Evolutionary conservation across 2,888 invertebrate species (phyloP).

Genomic region (Drosophila mettleri): DNA sequence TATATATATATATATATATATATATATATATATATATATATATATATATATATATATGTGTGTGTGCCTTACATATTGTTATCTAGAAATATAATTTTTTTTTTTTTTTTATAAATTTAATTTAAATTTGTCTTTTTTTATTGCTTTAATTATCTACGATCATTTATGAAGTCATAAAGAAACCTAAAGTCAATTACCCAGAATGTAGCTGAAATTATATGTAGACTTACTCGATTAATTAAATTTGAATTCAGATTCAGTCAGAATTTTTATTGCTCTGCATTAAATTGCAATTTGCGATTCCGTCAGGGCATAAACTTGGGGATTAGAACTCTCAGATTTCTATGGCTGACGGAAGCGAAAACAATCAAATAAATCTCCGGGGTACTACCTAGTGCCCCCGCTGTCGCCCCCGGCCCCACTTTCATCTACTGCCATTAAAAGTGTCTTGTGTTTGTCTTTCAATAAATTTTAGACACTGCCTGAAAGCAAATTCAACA

Average conservation of each 20-base stretch:
- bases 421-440: slow-evolving; percentile 4
- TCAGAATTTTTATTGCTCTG: slow-evolving; percentile 12
- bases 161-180: background rate
- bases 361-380: slow-evolving; percentile 71
- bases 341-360: slow-evolving; percentile 25
- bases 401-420: background rate
- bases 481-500: slow-evolving; percentile 61
- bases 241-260: slow-evolving; percentile 3
- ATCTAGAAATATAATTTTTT: too few relatives aligned
- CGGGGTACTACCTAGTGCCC: background rate
- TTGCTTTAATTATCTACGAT: background rate
- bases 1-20: too few relatives aligned
- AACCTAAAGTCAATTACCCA: background rate
- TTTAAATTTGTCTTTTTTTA: background rate
- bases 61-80: too few relatives aligned
- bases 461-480: slow-evolving; percentile 63
- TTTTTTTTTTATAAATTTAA: background rate
- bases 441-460: slow-evolving; percentile 67
- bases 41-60: too few relatives aligned
- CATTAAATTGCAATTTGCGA: slow-evolving; percentile 34
- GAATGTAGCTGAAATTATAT: background rate
- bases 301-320: slow-evolving; percentile 18
- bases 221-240: background rate
- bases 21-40: too few relatives aligned
- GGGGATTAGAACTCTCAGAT: slow-evolving; percentile 20